These are phyloP conservation scores for Telenomus remus DNA, from an alignment of 1,140 invertebrate genomes.

Conservation along the genomic window DNA sequence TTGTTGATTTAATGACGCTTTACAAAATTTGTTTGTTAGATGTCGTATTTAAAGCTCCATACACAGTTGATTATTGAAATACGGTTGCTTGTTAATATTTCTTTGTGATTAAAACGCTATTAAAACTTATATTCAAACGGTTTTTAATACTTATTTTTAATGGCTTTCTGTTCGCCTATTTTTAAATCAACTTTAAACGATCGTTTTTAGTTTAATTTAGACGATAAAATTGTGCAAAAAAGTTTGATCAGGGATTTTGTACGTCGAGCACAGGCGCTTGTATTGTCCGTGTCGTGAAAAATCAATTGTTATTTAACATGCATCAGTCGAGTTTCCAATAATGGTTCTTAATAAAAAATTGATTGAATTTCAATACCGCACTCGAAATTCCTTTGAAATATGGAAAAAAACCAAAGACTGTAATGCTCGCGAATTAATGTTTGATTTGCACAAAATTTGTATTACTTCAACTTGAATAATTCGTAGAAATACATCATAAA, in stretches of 20 bases:
- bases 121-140: too few species aligned
- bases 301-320: conserved; percentile 27
- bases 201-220: too few species aligned
- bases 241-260: background rate
- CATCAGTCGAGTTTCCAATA: conserved; percentile 8
- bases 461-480: too few species aligned
- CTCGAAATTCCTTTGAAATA: background rate
- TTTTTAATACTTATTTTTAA: too few species aligned
- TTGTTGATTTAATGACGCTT: too few species aligned
- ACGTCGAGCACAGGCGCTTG: too few species aligned
- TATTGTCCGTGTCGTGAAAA: conserved; percentile 14
- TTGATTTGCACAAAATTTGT: background rate
- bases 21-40: conserved; percentile 29
- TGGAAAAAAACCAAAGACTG: background rate
- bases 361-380: conserved; percentile 12
- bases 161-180: too few species aligned
- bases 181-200: too few species aligned
- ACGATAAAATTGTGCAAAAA: background rate
- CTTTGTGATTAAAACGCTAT: background rate
- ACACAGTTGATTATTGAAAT: conserved; percentile 24
- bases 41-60: conserved; percentile 29
- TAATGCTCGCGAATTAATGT: background rate
- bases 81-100: conserved; percentile 23
- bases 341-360: conserved; percentile 17
- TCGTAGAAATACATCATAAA: too few species aligned